Base-by-base conservation (phyloP, 2,888 invertebrate species). In the Stenchaetothrips biformis region DNA sequence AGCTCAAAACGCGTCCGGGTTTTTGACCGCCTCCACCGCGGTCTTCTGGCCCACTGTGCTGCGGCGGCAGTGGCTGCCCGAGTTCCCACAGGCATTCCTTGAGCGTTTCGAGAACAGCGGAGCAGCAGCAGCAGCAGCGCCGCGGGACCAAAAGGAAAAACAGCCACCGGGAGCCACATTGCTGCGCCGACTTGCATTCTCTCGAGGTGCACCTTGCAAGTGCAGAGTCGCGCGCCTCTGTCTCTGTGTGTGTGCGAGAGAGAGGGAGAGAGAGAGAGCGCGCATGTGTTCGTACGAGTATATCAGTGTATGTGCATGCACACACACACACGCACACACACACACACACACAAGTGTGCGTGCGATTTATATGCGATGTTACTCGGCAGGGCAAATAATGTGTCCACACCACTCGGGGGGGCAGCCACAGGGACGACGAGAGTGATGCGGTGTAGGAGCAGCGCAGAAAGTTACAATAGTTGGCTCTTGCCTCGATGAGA, bases 41-140 rank as follows among this genome's bases (percentile, higher is more conserved):
- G n/a, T n/a, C n/a, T n/a, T n/a, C n/a, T n/a, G n/a, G n/a, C n/a
- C n/a, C n/a, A n/a, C n/a, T n/a, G n/a, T n/a, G 37, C 37, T 37
- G 37, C 37, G 1, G 37, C 53, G 18, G 53, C 53, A 53, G 53
- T 18, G 53, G 53, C 67, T 74, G 67, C 25, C 67, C 67, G 67
- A 74, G 67, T 74, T 74, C 67, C 67, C 67, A 74, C 67, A 74
- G 67, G 67, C 67, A 74, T 74, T 74, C 67, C 67, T 74, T 25
- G 67, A 74, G 67, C 67, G 67, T 74, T 74, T 74, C 21, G 67
- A 74, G 67, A 74, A 74, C 67, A 74, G 67, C 67, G 67, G 67
- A 74, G 25, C 67, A 74, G 67, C 25, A 13, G 13, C 13, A 13
- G 53, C 53, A 53, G 16, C 53, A 53, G n/a, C n/a, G n/a, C n/a